phyloP scores from a whole-genome alignment of 1,140 invertebrate species.

The Dendroctonus valens region DNA sequence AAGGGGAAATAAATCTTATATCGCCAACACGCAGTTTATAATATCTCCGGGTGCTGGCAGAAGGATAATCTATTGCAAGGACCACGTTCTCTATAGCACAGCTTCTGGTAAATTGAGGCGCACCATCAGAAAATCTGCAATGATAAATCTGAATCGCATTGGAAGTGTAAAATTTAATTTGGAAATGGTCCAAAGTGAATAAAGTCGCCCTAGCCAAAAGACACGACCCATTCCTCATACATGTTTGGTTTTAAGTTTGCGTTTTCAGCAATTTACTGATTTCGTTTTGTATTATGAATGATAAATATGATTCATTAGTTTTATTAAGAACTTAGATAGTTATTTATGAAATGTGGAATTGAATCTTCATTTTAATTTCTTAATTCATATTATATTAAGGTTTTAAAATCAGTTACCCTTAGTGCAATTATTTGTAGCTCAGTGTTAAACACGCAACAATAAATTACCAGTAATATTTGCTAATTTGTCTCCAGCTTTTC shows the following conservation, averaged over 20 bases:
- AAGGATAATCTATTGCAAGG: conserved; percentile 5
- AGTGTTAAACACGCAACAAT: no score
- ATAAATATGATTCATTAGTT: no score
- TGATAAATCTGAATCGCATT: conserved; percentile 39
- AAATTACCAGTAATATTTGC: no score
- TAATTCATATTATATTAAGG: no score
- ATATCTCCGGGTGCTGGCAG: conserved; percentile 22
- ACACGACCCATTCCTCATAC: conserved; percentile 34
- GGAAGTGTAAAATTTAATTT: conserved; percentile 41
- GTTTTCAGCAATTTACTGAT: conserved; percentile 4
- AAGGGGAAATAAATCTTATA: conserved; percentile 18
- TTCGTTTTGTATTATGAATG: neutral
- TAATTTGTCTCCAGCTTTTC: no score
- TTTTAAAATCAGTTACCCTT: no score
- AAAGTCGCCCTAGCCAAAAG: conserved; percentile 29
- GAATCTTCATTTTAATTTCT: no score
- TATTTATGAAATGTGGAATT: no score
- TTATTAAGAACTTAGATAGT: no score
- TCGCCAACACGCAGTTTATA: conserved; percentile 23
- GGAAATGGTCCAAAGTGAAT: conserved; percentile 35
- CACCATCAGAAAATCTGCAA: conserved; percentile 37
- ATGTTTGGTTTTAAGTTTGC: conserved; percentile 2
- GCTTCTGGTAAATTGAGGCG: conserved; percentile 35
- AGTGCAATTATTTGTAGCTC: no score
- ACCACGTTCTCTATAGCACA: conserved; percentile 3